Evolutionary conservation across 2,888 invertebrate species (phyloP).

Genomic region (Exocentrus adspersus): DNA sequence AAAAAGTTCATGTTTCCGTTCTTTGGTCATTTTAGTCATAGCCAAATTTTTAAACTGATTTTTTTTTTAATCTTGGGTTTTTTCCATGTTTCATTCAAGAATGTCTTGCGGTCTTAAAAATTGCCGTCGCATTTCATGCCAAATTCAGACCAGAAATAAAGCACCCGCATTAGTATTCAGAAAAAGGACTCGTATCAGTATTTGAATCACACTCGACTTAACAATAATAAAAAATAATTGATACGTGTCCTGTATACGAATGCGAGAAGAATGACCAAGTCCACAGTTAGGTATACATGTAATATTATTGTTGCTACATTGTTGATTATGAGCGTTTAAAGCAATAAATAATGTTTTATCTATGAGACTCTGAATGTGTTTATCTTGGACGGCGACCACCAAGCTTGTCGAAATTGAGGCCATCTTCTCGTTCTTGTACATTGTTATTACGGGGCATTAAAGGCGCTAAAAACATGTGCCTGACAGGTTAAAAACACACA

Average conservation of each 20-base stretch:
- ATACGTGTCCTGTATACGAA: not conserved
- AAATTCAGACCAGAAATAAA: not conserved
- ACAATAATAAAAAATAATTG: not conserved
- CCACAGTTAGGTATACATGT: not conserved
- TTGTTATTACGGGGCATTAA: no score
- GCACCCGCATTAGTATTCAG: not conserved
- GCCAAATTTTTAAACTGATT: no score
- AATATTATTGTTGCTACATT: not conserved
- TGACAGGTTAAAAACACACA: no score
- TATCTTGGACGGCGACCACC: not conserved
- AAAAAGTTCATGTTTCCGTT: no score
- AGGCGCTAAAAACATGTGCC: no score
- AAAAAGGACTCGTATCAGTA: not conserved
- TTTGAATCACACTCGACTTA: not conserved
- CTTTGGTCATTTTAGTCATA: no score
- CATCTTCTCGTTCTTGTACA: no score
- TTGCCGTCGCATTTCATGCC: not conserved
- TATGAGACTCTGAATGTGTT: not conserved
- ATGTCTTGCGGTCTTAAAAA: no score
- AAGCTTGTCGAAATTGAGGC: not conserved
- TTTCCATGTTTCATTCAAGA: no score
- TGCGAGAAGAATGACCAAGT: not conserved
- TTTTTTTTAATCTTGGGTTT: no score
- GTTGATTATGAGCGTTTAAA: not conserved
- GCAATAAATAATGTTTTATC: not conserved